Conservation (phyloP, 2,888 invertebrate species). For the Allacma fusca region DNA sequence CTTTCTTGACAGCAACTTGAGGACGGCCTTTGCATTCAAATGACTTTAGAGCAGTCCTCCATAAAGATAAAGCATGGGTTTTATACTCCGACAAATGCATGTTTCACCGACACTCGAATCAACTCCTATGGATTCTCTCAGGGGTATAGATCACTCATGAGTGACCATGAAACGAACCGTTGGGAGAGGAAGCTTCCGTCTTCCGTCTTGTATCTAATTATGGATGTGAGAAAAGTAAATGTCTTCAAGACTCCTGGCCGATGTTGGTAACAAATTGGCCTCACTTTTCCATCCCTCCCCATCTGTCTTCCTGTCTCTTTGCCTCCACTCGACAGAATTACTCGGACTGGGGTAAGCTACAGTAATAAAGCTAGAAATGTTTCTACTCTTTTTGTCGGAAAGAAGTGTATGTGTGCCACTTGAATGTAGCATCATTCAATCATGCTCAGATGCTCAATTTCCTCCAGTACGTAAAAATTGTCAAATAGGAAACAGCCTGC, state of each 20-base stretch:
- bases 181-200: not conserved
- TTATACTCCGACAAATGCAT: not conserved
- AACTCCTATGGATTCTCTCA: not conserved
- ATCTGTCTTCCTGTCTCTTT: not conserved
- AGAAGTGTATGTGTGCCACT: no score
- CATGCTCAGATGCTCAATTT: no score
- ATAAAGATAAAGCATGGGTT: constrained; percentile 3
- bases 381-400: not conserved
- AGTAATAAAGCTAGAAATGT: not conserved
- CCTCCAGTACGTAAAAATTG: no score
- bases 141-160: not conserved
- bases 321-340: not conserved
- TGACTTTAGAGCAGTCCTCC: not conserved
- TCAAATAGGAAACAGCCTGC: no score
- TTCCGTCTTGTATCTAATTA: constrained; percentile 7
- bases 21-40: constrained; percentile 12
- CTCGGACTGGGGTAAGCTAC: not conserved
- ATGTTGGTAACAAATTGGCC: not conserved
- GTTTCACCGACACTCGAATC: not conserved
- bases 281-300: not conserved
- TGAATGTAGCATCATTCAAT: no score
- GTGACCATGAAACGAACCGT: not conserved
- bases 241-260: not conserved
- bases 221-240: not conserved
- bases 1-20: not conserved